phyloP scores from a whole-genome alignment of 1,140 invertebrate species.

The Cydia fagiglandana region DNA sequence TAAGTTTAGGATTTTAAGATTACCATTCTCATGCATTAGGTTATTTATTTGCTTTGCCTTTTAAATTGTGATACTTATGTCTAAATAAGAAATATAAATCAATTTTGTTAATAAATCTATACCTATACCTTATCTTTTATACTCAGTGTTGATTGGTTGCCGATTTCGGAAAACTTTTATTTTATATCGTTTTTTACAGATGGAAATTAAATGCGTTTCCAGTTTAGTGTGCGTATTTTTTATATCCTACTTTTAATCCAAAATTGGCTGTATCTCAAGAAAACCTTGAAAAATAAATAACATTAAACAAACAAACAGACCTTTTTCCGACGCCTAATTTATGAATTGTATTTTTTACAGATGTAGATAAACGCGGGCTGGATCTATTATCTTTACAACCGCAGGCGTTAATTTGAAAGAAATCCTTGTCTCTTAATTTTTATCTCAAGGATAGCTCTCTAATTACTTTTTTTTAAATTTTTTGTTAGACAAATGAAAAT shows the following conservation, averaged over 20 bases:
- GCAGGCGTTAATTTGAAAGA: slow-evolving; percentile 22
- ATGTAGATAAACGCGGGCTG: slow-evolving; percentile 14
- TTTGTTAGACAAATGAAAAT: not conserved
- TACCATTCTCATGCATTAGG: not conserved
- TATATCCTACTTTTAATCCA: too few species aligned
- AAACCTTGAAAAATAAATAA: too few species aligned
- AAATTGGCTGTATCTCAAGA: too few species aligned
- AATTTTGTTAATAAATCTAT: too few species aligned
- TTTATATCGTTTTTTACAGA: too few species aligned
- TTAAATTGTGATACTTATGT: too few species aligned
- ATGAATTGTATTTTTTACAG: slow-evolving; percentile 25
- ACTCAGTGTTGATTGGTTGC: too few species aligned
- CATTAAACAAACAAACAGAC: not conserved
- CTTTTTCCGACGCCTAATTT: not conserved
- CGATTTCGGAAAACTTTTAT: too few species aligned
- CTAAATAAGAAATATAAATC: too few species aligned
- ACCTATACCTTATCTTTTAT: too few species aligned
- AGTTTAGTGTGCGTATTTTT: too few species aligned
- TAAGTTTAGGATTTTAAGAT: not conserved
- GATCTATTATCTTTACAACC: slow-evolving; percentile 9
- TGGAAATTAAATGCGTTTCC: too few species aligned
- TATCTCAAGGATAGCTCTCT: slow-evolving; percentile 27
- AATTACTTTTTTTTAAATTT: slow-evolving; percentile 22
- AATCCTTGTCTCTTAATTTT: slow-evolving; percentile 30
- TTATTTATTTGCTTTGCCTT: not conserved